These are phyloP conservation scores for Pristionchus japonicus DNA, from an alignment of 2,888 invertebrate species.

Conservation along the genomic window DNA sequence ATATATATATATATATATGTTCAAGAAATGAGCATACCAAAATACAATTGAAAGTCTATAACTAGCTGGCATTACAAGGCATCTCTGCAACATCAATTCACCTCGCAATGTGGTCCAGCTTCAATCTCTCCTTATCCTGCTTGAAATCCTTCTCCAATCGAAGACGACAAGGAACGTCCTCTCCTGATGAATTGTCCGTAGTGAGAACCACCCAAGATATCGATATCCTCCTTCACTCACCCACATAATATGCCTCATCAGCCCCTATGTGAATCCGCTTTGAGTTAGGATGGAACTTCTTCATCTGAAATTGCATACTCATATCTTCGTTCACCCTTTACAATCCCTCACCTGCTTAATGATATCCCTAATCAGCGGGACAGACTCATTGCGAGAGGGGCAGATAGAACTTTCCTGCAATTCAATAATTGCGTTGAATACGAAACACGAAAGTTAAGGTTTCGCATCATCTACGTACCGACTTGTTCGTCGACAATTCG, in stretches of 20 bases:
- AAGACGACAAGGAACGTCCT: slow-evolving; percentile 54
- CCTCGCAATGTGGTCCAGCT: slow-evolving; percentile 80
- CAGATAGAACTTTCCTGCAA: slow-evolving; percentile 76
- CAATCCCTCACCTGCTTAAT: slow-evolving; percentile 82
- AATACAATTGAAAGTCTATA: too few species aligned
- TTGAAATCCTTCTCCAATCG: slow-evolving; percentile 69
- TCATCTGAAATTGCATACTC: slow-evolving; percentile 52
- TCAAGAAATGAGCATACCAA: too few species aligned
- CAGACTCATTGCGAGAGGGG: slow-evolving; percentile 79
- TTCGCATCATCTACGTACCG: too few species aligned
- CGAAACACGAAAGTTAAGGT: too few species aligned
- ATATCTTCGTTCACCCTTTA: neutral
- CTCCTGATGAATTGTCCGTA: neutral
- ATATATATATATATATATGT: too few species aligned
- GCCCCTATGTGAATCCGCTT: slow-evolving; percentile 83
- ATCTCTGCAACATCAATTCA: slow-evolving; percentile 31
- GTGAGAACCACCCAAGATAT: neutral
- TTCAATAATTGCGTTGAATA: too few species aligned
- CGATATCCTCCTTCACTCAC: neutral
- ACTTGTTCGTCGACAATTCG: too few species aligned
- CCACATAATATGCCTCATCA: slow-evolving; percentile 85
- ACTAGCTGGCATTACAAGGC: too few species aligned
- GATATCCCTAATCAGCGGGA: slow-evolving; percentile 81
- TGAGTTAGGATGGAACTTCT: slow-evolving; percentile 72
- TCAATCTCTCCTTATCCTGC: slow-evolving; percentile 78